A percentile compares a stretch with the other conserved stretches of the same genome.
Evolutionary conservation across 2,113 vertebrate species (phyloP).

Genomic region (Oncorhynchus gorbuscha): DNA sequence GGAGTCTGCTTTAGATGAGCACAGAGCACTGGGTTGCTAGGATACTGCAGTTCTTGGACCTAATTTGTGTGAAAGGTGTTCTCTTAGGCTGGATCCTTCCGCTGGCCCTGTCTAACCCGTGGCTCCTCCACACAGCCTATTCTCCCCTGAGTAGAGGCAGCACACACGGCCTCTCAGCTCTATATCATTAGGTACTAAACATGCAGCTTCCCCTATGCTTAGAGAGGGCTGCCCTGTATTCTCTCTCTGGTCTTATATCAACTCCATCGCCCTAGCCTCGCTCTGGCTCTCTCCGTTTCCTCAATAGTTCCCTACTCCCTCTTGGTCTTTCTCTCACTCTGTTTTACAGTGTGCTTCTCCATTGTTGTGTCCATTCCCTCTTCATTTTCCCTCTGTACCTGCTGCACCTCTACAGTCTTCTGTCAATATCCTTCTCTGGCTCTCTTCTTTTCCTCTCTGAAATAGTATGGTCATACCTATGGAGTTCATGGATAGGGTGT

Average conservation of each 20-base stretch:
- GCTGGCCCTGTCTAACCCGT: neutral
- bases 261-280: neutral
- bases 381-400: slow-evolving; percentile 16
- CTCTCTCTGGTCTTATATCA: neutral
- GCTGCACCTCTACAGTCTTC: slow-evolving; percentile 7
- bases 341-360: neutral
- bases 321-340: neutral
- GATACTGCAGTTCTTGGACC: slow-evolving; percentile 16
- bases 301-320: neutral
- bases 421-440: neutral
- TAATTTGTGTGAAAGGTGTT: slow-evolving; percentile 6
- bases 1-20: neutral
- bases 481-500: too few relatives aligned
- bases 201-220: neutral
- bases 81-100: neutral
- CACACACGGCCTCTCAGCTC: neutral
- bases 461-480: too few relatives aligned
- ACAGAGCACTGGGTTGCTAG: slow-evolving; percentile 23
- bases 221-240: neutral
- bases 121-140: neutral
- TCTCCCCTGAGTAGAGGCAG: neutral
- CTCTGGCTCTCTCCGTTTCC: neutral
- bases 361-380: neutral
- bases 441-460: neutral
- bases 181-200: neutral